A percentile compares a stretch with the other conserved stretches of the same genome.
Conservation (phyloP, 2,888 invertebrate genomes). For the Nymphalis c-album region DNA sequence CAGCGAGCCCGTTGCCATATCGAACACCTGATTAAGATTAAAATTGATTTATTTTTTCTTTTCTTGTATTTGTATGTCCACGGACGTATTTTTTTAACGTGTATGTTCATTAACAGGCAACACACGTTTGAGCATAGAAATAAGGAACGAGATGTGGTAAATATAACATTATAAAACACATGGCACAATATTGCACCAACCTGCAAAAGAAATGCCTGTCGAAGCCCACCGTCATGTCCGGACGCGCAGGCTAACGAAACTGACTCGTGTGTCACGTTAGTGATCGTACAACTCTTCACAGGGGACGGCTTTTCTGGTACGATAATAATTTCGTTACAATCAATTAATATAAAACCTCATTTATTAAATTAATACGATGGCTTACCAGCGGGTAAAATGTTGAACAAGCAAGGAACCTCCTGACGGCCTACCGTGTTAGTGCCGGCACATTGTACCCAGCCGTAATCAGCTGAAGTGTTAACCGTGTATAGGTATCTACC, state of each 20-base stretch:
- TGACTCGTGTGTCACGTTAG: conserved; percentile 85
- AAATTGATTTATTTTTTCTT: background rate
- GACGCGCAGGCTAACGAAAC: conserved; percentile 84
- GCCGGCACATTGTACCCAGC: conserved; percentile 89
- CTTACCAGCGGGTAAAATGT: conserved; percentile 86
- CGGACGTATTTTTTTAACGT: too few species aligned
- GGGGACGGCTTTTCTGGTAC: conserved; percentile 85
- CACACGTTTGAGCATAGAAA: too few species aligned
- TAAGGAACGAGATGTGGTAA: too few species aligned
- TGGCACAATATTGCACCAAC: conserved; percentile 56
- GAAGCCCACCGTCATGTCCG: conserved; percentile 86
- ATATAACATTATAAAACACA: background rate
- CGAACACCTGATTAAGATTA: conserved; percentile 62
- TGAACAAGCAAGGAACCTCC: conserved; percentile 86
- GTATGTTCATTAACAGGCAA: too few species aligned
- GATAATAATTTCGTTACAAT: background rate
- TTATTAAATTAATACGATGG: background rate
- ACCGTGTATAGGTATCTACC: conserved; percentile 79
- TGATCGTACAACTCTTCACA: conserved; percentile 84
- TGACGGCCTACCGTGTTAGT: conserved; percentile 87
- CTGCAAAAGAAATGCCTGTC: conserved; percentile 84
- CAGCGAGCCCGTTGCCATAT: conserved; percentile 73
- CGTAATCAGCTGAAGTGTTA: conserved; percentile 85
- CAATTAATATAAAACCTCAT: too few species aligned
- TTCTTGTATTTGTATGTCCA: background rate